Evolutionary conservation across 2,888 invertebrate species (phyloP), one percentile per base, ranked within the genome.

Genomic region (Tiliacea citrago): DNA sequence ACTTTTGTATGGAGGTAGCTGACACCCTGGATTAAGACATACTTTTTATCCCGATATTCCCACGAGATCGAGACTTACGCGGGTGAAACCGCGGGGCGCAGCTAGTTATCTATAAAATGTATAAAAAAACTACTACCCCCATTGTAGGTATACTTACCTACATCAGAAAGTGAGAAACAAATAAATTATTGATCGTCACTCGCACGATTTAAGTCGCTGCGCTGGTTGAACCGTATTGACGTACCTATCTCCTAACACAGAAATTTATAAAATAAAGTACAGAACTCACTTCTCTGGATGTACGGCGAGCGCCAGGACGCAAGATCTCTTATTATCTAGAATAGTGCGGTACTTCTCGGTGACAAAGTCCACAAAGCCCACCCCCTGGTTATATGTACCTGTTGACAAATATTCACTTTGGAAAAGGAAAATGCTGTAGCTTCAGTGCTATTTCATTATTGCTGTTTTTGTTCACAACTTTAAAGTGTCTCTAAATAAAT

Each of bases 241-340:
- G 21, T 35, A 16, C 35, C 9, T n/a, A 21, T 53, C n/a, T 66
- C 10, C 16, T 16, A 18, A 53, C 1, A 39, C 10, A 12, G 18
- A 55, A 10, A 66, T n/a, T 6, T 42, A 35, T 21, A 2, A 21
- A 9, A 58, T 67, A 57, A 57, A 47, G 7, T 7, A 45, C 35
- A 49, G 0, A 5, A 75, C 91, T 93, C 91, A 97, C 97, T 95
- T 96, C 83, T 97, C 96, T 5, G 97, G 96, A 78, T 97, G 97
- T 18, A 96, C 93, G 29, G 96, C 92, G 12, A 97, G 87, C 0
- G 96, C 89, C 10, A 94, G 89, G 4, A 96, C 94, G 29, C 89
- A 79, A 35, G 95, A 92, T 55, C 92, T 93, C 61, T 92, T 94
- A 75, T 91, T 92, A 74, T 96, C 92, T 82, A 97, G 83, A 47